These are phyloP conservation scores for Chrysochloris asiatica DNA, from an alignment of 2,113 vertebrate species.

Conservation along the genomic window DNA sequence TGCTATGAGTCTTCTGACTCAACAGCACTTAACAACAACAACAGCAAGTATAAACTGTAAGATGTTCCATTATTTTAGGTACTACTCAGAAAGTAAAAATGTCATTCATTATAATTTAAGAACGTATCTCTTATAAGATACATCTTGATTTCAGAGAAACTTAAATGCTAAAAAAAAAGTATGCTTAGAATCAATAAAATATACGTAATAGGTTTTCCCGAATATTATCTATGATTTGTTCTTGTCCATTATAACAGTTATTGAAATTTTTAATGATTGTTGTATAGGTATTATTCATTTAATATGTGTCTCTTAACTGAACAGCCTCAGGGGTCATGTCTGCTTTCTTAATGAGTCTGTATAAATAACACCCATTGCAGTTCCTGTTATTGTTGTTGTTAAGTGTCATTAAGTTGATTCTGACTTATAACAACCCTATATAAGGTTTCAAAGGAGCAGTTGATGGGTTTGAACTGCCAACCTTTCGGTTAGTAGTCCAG, in stretches of 20 bases:
- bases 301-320: not conserved
- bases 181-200: not conserved
- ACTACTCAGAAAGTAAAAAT: not conserved
- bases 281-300: not conserved
- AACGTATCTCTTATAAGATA: not conserved
- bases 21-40: no score
- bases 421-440: no score
- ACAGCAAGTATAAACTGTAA: no score
- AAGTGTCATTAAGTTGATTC: no score
- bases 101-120: not conserved
- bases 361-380: no score
- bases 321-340: not conserved
- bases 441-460: no score
- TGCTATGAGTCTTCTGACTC: no score
- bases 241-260: not conserved
- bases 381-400: no score
- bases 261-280: not conserved
- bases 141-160: slow-evolving; percentile 14
- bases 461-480: no score
- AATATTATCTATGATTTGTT: not conserved
- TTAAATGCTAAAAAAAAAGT: not conserved
- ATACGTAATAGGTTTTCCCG: not conserved
- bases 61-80: not conserved
- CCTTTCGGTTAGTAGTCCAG: no score
- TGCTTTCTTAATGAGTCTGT: not conserved